Evolutionary conservation across 92 coral and sea anemone species (phyloP).

Genomic region (Phenganax stokvisi): DNA sequence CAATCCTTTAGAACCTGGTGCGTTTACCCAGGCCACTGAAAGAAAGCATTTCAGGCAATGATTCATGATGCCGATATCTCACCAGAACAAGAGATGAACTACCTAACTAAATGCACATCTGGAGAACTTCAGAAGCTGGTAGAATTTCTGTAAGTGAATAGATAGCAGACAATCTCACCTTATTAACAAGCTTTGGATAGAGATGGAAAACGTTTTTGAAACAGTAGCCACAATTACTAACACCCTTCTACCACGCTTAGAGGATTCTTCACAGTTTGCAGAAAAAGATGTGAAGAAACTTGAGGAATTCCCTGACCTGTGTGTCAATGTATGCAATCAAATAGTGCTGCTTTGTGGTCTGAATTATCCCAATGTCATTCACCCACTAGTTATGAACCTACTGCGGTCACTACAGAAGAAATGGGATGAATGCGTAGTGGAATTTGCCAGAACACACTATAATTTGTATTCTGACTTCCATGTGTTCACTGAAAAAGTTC

Average conservation of each 20-base stretch:
- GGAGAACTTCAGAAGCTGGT: slow-evolving; percentile 46
- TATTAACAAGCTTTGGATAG: slow-evolving; percentile 37
- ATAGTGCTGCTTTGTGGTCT: slow-evolving; percentile 42
- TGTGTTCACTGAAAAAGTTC: not conserved
- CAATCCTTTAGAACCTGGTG: not conserved
- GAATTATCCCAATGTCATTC: slow-evolving; percentile 43
- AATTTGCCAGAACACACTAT: not conserved
- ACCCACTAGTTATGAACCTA: too few relatives aligned
- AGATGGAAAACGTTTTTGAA: slow-evolving; percentile 49
- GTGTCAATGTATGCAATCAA: slow-evolving; percentile 47
- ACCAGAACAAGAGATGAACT: slow-evolving; percentile 52
- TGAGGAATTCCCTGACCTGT: slow-evolving; percentile 47
- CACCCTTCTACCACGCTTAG: slow-evolving; percentile 43
- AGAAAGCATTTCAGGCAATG: slow-evolving; percentile 48
- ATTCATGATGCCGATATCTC: slow-evolving; percentile 42
- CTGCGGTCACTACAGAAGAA: slow-evolving; percentile 33
- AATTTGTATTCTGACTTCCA: not conserved
- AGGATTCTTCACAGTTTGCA: slow-evolving; percentile 38
- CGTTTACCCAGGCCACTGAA: slow-evolving; percentile 33
- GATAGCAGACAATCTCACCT: slow-evolving; percentile 24
- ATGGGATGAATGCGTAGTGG: slow-evolving; percentile 52
- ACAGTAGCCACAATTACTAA: slow-evolving; percentile 45
- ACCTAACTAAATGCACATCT: slow-evolving; percentile 52
- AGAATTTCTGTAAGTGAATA: slow-evolving; percentile 45
- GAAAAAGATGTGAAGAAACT: too few relatives aligned